phyloP scores from a whole-genome alignment of 2,888 invertebrate genomes.

The Sarcophaga variegata region DNA sequence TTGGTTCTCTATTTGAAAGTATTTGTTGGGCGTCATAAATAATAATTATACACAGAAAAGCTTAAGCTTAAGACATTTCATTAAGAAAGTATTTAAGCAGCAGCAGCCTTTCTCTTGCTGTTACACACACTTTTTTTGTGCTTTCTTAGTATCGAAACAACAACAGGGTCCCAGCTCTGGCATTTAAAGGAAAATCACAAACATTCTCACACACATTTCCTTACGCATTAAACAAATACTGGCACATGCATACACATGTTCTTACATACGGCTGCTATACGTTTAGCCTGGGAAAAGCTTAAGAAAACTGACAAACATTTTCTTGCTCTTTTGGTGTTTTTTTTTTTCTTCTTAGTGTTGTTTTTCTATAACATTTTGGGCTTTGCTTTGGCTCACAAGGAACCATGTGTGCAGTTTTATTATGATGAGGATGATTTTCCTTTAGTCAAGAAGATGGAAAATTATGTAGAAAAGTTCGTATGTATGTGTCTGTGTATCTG shows the following conservation, averaged over 20 bases:
- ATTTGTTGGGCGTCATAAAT: slow-evolving; percentile 63
- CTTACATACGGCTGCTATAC: slow-evolving; percentile 5
- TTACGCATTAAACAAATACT: slow-evolving; percentile 56
- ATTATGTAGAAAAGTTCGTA: slow-evolving; percentile 36
- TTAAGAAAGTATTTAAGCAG: slow-evolving; percentile 56
- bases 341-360: neutral
- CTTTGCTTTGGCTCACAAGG: slow-evolving; percentile 32
- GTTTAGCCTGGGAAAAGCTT: slow-evolving; percentile 67
- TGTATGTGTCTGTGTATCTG: neutral
- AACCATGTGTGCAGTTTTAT: slow-evolving; percentile 70
- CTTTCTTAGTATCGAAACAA: neutral
- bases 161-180: slow-evolving; percentile 55
- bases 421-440: slow-evolving; percentile 43
- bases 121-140: neutral
- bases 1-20: neutral
- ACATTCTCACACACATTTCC: neutral
- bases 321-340: slow-evolving; percentile 13
- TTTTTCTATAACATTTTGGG: neutral
- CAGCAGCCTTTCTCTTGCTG: slow-evolving; percentile 24
- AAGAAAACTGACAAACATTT: slow-evolving; percentile 69
- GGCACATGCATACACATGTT: slow-evolving; percentile 39
- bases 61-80: slow-evolving; percentile 70
- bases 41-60: slow-evolving; percentile 68
- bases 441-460: slow-evolving; percentile 34
- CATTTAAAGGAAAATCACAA: slow-evolving; percentile 43